Base-by-base conservation (phyloP, 2,797 vertebrate genomes). In the Rhodeus uyekii region DNA sequence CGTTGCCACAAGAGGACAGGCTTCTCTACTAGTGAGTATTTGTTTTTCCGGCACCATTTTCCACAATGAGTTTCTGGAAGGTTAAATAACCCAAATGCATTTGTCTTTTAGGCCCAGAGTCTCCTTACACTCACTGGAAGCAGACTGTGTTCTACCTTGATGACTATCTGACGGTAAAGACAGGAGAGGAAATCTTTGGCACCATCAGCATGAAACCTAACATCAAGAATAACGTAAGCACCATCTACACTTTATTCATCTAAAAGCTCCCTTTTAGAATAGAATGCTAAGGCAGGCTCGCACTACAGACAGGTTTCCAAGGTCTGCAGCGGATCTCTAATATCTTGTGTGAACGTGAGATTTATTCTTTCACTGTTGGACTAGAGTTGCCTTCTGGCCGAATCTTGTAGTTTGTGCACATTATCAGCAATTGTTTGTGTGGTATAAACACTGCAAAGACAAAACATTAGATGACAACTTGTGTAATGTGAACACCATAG, bases 61-160 rank as follows among this genome's bases (percentile, higher is more conserved):
- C n/a, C 5, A 32, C 1, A 0, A 14, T 64, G 69, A 39, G 14
- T 61, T 72, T 67, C 1, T 42, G 4, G 5, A 48, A 7, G 5
- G 9, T 34, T 34, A 13, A 18, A 19, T 3, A n/a, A 80, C 32
- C n/a, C 53, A 16, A 39, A 7, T 64, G 18, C 18, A 27, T 42
- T 63, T 39, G 12, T 58, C 19, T 74, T 60, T 1, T 87, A 98
- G 97, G 96, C 85, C 97, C 97, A 0, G 97, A 98, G 90, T 98
- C 97, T 82, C 96, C 97, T 0, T 98, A 98, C 89, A 98, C 97
- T 5, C 97, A 98, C 92, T 98, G 97, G 97, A 98, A 98, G 91
- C 97, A 98, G 88, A 98, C 97, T 0, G 97, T 98, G 22, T 98
- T 98, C 90, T 98, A 98, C 87, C 93, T 98, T 92, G 97, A 98